Base-by-base conservation (phyloP, 2,113 vertebrate species). In the Epinephelus lanceolatus region DNA sequence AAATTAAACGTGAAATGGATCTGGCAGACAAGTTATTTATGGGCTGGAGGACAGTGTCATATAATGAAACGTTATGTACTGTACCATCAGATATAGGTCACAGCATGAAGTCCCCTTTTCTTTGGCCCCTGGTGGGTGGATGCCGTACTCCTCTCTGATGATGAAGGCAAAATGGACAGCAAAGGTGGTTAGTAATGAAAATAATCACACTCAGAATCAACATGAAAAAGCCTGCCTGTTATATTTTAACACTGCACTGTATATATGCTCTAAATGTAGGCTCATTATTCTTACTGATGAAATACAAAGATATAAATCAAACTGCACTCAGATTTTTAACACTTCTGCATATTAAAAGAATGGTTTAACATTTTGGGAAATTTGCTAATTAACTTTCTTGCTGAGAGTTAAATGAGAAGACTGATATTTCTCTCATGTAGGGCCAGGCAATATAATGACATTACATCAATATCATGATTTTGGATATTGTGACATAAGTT, bases 141-240 rank as follows among this genome's bases (percentile, higher is more conserved):
- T 18, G n/a, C 10, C 72, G 19, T 73, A 76, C 57, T 93, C 94
- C 71, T 95, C 95, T 23, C 95, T 96, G 93, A 60, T 23, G 33
- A 77, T 25, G 37, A 77, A 80, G 11, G 25, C 5, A 87, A 23
- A 82, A 49, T 3, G 12, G 42, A 88, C 57, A 88, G 19, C 18
- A 52, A 57, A 40, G 19, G 25, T 0, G 25, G 42, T 82, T 51
- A 76, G 51, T 37, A 23, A 71, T 11, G 17, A 76, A 3, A 47
- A 66, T 13, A 60, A 67, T 69, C 2, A 49, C n/a, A 62, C 15
- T 49, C 66, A 59, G 5, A 30, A 45, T 33, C 45, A 9, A 51
- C 17, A 60, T 13, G 37, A 25, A 59, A 79, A 42, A 49, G 5
- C 53, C 40, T 55, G 59, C 0, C 21, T 23, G 51, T 37, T 19